Base-by-base conservation (phyloP, 1,140 invertebrate species). In the Leucophenga varia region DNA sequence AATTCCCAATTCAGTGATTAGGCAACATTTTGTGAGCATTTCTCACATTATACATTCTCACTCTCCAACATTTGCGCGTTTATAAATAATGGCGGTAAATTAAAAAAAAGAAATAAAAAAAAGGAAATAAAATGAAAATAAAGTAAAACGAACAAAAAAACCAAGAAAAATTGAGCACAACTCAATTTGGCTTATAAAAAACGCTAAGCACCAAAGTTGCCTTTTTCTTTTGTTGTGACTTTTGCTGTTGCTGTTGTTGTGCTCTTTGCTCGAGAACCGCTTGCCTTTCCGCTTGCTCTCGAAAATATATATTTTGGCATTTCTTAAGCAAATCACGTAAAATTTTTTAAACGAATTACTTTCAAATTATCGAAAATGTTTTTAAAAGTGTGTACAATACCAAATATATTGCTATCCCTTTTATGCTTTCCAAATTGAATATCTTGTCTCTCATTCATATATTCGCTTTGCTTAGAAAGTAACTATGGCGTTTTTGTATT, bases 251-350 rank as follows among this genome's bases (percentile, higher is more conserved):
- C 5, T 25, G 5, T 25, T 25, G 5, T 25, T 25, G 5, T 25
- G 5, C 5, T 6, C 22, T 25, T 25, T 25, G 5, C 10, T 25
- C 10, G 10, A 25, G 22, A n/a, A n/a, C n/a, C n/a, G n/a, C n/a
- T n/a, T n/a, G 22, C 10, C 5, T 25, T 25, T 25, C 22, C 5
- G 10, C 5, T 40, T 48, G 45, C 44, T 43, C n/a, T n/a, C n/a
- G 43, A 47, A 17, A 41, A 53, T 46, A 52, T 37, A n/a, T n/a
- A n/a, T 34, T 45, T 45, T 37, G 53, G 49, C n/a, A n/a, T n/a
- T 67, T 65, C 59, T 61, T 59, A 59, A 41, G 53, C 59, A 65
- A 67, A 67, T 67, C 55, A 65, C 64, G 63, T 59, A 65, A 65
- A 63, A 57, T 65, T 63, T 55, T 59, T 48, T 47, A 57, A 57